Evolutionary conservation across 2,888 invertebrate species (phyloP).

Genomic region (Saturnia japonica): DNA sequence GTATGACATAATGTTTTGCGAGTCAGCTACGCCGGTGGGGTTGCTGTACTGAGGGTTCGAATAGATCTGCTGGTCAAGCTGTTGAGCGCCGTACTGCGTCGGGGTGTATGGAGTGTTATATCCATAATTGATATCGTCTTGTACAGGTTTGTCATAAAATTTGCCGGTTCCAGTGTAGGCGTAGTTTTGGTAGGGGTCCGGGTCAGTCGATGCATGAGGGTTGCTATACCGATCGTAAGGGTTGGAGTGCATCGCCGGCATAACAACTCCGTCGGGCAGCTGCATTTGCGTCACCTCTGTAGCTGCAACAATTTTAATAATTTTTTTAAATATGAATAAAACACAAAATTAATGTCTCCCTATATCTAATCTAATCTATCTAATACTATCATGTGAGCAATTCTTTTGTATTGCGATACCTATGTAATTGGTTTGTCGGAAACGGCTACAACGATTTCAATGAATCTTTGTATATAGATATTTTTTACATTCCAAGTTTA

Average conservation of each 20-base stretch:
- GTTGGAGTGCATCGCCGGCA: constrained; percentile 52
- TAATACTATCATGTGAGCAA: too few relatives aligned
- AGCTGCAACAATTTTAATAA: constrained; percentile 45
- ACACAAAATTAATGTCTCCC: too few relatives aligned
- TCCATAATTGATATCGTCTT: constrained; percentile 51
- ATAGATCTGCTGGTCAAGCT: constrained; percentile 58
- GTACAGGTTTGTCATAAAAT: constrained; percentile 49
- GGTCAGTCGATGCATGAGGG: constrained; percentile 52
- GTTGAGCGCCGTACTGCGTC: constrained; percentile 55
- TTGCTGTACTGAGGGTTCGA: constrained; percentile 61
- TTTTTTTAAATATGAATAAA: too few relatives aligned
- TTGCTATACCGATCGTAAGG: constrained; percentile 56
- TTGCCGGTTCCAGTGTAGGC: constrained; percentile 52
- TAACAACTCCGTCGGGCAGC: constrained; percentile 65
- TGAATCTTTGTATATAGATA: too few relatives aligned
- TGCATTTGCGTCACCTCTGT: constrained; percentile 63
- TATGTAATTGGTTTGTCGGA: too few relatives aligned
- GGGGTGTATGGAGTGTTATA: constrained; percentile 65
- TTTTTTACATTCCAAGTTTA: too few relatives aligned
- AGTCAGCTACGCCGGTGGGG: constrained; percentile 57
- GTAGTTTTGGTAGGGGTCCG: constrained; percentile 54
- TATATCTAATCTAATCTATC: too few relatives aligned
- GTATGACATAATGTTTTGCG: constrained; percentile 42
- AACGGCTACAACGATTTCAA: too few relatives aligned
- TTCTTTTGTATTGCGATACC: too few relatives aligned